Conservation (phyloP, 2,113 vertebrate species). For the Dasypus novemcinctus region DNA sequence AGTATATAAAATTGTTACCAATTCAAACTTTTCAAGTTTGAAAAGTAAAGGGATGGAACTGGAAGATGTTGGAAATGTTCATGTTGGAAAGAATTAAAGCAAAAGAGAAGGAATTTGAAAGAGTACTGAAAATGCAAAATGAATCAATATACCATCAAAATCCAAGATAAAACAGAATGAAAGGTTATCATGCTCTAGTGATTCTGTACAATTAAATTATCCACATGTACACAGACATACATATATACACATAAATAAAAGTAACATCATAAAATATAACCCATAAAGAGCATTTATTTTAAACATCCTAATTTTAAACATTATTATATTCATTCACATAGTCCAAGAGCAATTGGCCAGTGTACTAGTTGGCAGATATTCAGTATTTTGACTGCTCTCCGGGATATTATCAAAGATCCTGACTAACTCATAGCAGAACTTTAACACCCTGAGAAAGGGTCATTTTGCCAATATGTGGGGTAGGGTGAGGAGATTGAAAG, state of each 20-base stretch:
- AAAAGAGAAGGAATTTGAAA: not conserved
- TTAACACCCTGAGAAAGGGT: constrained; percentile 74
- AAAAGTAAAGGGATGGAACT: constrained; percentile 15
- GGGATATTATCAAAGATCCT: constrained; percentile 74
- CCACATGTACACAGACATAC: not conserved
- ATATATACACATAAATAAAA: not conserved
- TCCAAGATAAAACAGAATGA: constrained; percentile 46
- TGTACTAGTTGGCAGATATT: constrained; percentile 55
- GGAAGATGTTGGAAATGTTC: not conserved
- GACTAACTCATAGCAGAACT: constrained; percentile 72
- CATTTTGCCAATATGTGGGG: constrained; percentile 62
- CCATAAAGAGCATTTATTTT: constrained; percentile 67
- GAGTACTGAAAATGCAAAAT: constrained; percentile 46
- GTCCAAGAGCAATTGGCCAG: constrained; percentile 70
- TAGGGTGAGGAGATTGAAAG: constrained; percentile 47
- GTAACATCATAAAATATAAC: constrained; percentile 48
- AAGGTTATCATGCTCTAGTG: constrained; percentile 45
- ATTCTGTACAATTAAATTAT: constrained; percentile 45
- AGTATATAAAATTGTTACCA: not conserved
- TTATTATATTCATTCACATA: constrained; percentile 72
- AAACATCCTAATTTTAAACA: constrained; percentile 64
- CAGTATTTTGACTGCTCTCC: constrained; percentile 73
- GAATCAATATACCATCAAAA: constrained; percentile 46
- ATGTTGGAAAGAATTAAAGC: constrained; percentile 40
- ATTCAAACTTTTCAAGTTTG: constrained; percentile 43